Conservation (phyloP, 64 coral and sea anemone species). For the Platygyra sinensis region DNA sequence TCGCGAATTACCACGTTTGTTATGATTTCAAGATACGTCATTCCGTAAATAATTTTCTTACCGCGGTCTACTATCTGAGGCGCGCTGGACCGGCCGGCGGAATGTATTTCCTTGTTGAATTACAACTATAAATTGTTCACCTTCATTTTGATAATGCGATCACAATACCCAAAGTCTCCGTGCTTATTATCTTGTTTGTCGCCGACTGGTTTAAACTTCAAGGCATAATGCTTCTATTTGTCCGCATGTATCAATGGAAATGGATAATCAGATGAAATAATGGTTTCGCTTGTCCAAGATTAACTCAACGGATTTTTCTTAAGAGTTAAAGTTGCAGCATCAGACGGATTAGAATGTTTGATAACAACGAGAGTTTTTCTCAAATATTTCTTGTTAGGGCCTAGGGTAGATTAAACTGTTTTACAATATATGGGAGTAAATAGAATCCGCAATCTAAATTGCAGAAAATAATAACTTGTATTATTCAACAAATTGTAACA, state of each 20-base stretch:
- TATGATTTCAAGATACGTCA: constrained; percentile 20
- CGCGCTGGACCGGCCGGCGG: background rate
- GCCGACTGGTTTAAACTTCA: background rate
- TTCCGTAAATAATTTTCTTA: constrained; percentile 20
- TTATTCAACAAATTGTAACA: too few relatives aligned
- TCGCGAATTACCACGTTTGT: constrained; percentile 12
- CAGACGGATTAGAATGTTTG: constrained; percentile 10
- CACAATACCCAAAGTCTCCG: constrained; percentile 5
- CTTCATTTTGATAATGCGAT: background rate
- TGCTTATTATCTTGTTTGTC: background rate
- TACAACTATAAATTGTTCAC: background rate
- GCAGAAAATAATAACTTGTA: constrained; percentile 21
- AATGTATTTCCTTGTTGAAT: background rate
- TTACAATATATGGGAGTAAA: constrained; percentile 41
- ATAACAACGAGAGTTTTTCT: constrained; percentile 46
- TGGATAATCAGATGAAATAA: background rate
- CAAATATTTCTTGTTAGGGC: constrained; percentile 54
- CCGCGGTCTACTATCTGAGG: background rate
- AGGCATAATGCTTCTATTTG: background rate
- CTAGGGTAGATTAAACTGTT: constrained; percentile 55
- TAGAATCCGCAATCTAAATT: constrained; percentile 40
- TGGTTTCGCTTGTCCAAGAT: background rate
- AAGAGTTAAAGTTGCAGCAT: background rate
- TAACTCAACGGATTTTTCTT: background rate
- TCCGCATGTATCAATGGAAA: background rate